Base-by-base conservation (phyloP, 2,113 vertebrate genomes). In the Aphelocoma coerulescens region DNA sequence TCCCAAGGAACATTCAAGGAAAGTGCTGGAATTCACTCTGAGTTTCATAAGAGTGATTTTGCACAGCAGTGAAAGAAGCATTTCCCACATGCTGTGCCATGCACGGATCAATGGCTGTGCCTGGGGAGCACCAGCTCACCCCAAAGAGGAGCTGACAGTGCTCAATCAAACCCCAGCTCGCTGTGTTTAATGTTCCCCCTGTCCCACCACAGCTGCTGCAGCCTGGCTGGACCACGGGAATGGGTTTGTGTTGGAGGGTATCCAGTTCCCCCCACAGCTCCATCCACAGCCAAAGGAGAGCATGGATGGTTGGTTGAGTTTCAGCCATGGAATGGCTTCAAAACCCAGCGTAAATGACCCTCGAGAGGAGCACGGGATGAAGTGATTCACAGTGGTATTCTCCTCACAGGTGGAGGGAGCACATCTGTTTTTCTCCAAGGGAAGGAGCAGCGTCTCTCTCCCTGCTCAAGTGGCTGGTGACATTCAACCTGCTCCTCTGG, bases 81-180 rank as follows among this genome's bases (percentile, higher is more conserved):
- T n/a, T 68, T 93, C 59, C 82, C 14, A 1, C 18, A 3, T 1
- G 22, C 39, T 3, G 4, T 39, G 54, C 39, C 57, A 4, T 0
- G 5, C 1, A 0, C 6, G 26, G 48, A 24, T 28, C 0, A 1
- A 22, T 12, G 17, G 16, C 9, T 5, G 1, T 14, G 12, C 52
- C 55, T 39, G 59, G 33, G 58, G 30, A 80, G 33, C 80, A 43
- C 9, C 63, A 83, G 51, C 49, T 85, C 59, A 43, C 14, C 51
- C 28, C 57, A 43, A 10, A 37, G 49, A 82, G 57, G 41, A 66
- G 57, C 44, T 91, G 39, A 32, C 61, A 48, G 33, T 23, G 21
- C 35, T 63, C 24, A 43, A 6, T 14, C 74, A 51, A 73, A 49
- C 27, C 49, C 58, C 76, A 91, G 23, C 18, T 43, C 12, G 0